A percentile compares a stretch with the other conserved stretches of the same genome.
phyloP scores from a whole-genome alignment of 2,797 vertebrate species.

The Momotus momota region DNA sequence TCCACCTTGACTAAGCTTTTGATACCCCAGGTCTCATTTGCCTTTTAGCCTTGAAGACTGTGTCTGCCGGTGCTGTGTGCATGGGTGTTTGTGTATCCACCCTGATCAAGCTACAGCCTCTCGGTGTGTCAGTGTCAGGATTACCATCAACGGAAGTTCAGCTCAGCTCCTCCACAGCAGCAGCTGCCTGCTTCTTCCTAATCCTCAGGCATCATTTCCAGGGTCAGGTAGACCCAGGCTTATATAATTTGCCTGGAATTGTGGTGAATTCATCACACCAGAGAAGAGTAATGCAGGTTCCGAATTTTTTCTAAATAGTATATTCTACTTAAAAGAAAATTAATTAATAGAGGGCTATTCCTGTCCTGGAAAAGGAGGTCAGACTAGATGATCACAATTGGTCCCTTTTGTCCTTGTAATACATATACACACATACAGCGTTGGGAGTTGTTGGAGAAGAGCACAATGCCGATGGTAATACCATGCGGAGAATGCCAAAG shows the following conservation, averaged over 20 bases:
- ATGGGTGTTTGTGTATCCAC: background rate
- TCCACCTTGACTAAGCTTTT: background rate
- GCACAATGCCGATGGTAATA: background rate
- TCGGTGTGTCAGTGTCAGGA: background rate
- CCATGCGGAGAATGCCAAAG: background rate
- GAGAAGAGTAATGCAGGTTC: conserved; percentile 22
- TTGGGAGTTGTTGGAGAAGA: background rate
- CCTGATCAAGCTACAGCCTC: background rate
- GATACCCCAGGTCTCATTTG: background rate
- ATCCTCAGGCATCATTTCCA: background rate
- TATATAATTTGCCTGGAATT: conserved; percentile 51
- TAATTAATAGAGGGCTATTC: conserved; percentile 68
- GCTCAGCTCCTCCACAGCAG: background rate
- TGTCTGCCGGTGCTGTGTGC: background rate
- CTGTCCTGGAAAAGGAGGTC: conserved; percentile 67
- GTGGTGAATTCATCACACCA: conserved; percentile 32
- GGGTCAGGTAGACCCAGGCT: conserved; percentile 36
- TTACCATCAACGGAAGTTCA: background rate
- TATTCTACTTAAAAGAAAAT: conserved; percentile 71
- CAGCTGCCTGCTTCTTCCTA: background rate
- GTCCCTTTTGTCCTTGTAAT: conserved; percentile 73
- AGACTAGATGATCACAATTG: conserved; percentile 45
- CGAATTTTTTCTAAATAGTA: conserved; percentile 50
- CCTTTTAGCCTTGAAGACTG: background rate
- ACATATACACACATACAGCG: conserved; percentile 39